phyloP scores from a whole-genome alignment of 1,140 invertebrate species.

The Gyrodactylus bullatarudis region DNA sequence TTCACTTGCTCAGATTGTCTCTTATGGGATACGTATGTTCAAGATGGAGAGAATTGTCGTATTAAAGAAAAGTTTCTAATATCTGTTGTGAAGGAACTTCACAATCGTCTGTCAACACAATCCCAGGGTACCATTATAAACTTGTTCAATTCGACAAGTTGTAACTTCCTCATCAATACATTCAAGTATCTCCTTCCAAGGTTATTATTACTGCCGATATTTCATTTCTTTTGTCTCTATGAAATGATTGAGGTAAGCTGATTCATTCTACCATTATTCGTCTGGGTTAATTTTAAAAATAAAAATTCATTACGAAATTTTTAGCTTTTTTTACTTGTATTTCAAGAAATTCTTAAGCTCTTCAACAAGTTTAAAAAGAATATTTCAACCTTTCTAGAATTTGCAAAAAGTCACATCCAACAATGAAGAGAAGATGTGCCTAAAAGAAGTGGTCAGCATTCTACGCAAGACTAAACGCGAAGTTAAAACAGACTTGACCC shows the following conservation, averaged over 20 bases:
- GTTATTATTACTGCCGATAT: neutral
- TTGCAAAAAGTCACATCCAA: neutral
- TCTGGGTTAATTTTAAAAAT: too few relatives aligned
- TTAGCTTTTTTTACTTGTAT: too few relatives aligned
- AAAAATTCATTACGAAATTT: too few relatives aligned
- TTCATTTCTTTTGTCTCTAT: conserved; percentile 3
- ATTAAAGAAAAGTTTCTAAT: neutral
- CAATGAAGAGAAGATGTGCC: neutral
- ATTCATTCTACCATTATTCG: neutral
- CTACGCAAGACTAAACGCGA: neutral
- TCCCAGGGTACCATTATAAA: neutral
- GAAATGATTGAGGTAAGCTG: conserved; percentile 3
- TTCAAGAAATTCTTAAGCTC: too few relatives aligned
- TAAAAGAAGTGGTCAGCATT: neutral
- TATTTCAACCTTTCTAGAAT: neutral
- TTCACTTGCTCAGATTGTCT: neutral
- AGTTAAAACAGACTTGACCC: neutral
- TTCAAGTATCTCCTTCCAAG: conserved; percentile 2
- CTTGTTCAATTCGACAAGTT: neutral
- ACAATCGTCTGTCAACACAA: neutral
- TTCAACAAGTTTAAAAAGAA: too few relatives aligned
- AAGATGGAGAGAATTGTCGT: neutral
- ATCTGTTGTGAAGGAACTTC: neutral
- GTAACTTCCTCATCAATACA: neutral
- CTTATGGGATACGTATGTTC: neutral